Evolutionary conservation across 2,113 vertebrate genomes (phyloP), one percentile per base, ranked within the genome.

Genomic region (Clinocottus analis): DNA sequence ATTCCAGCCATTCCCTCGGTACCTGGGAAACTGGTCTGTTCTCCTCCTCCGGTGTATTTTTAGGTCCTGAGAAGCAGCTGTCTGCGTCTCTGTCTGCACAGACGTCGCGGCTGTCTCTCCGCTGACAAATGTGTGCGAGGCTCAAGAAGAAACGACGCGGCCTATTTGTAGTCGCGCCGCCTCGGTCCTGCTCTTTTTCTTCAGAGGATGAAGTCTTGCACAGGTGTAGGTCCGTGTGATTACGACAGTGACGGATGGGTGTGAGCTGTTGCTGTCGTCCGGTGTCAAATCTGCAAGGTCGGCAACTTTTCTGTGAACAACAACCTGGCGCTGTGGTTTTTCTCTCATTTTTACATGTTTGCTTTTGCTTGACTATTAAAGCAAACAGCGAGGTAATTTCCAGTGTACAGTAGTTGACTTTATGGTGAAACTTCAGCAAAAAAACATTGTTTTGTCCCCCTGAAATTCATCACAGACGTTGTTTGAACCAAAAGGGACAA

Each of bases 1-100:
- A 89, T 93, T 90, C 89, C 87, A 81, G 68, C 51, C 82, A 88
- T 91, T 90, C 89, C 91, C 85, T 91, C 85, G 87, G 79, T 91
- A 94, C 93, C 91, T 94, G 93, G 86, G 82, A 92, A n/a, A 76
- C 47, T 49, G 75, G 72, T 77, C 82, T 79, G 72, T 75, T 80
- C 82, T 89, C 59, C 64, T 80, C 58, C 41, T 6, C 10, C 19
- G 0, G 45, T 60, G 35, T 94, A 93, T 93, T 92, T 93, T 90
- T 91, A 93, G 90, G 37, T 56, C 51, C 60, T 76, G 35, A 72
- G 75, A 77, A 80, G 84, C 90, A 93, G 91, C 86, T 92, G 88
- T 73, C 72, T 80, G 49, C 43, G 63, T 84, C 37, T 72, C 75
- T 62, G 66, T 60, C 58, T 79, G 78, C 37, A 25, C 60, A 45